Base-by-base conservation (phyloP, 2,797 vertebrate genomes). In the Antennarius maculatus region DNA sequence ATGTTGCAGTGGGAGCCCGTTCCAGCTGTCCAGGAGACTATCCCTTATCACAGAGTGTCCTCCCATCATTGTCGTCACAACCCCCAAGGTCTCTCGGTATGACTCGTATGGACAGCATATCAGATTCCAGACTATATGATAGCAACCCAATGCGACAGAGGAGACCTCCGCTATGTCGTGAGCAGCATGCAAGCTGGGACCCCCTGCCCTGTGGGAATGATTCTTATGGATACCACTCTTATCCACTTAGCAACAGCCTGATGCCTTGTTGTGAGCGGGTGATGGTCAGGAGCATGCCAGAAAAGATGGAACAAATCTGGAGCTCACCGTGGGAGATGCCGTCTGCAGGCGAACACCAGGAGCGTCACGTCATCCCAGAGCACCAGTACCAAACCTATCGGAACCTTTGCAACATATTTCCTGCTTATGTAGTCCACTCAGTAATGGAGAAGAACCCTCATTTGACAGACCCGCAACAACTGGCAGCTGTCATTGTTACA, bases 271-370 rank as follows among this genome's bases (percentile, higher is more conserved):
- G 96, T 0, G 97, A 99, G 73, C 94, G 97, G 47, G 97, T 98
- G 59, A 99, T 99, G 97, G 97, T 99, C 39, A 94, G 98, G 68
- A 99, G 98, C 79, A 95, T 99, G 95, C 98, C 98, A 28, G 98
- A 99, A 80, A 99, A 98, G 93, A 99, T 99, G 96, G 98, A 99
- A 76, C 98, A 99, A 18, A 95, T 98, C 79, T 99, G 97, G 97
- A 94, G 93, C 79, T 97, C 94, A 18, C 96, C 97, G 7, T 99
- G 97, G 97, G 95, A 96, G 74, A 93, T 88, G 66, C 89, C 93
- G 50, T 81, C 91, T 37, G 77, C 78, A 58, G 79, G 69, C 13
- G 96, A 98, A 81, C 95, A 95, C 37, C 94, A 91, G 68, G 97
- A 98, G 72, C 95, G 94, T 54, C 95, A 95, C 18, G 88, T 95